Base-by-base conservation (phyloP, 2,797 vertebrate genomes). In the Prunella strophiata region DNA sequence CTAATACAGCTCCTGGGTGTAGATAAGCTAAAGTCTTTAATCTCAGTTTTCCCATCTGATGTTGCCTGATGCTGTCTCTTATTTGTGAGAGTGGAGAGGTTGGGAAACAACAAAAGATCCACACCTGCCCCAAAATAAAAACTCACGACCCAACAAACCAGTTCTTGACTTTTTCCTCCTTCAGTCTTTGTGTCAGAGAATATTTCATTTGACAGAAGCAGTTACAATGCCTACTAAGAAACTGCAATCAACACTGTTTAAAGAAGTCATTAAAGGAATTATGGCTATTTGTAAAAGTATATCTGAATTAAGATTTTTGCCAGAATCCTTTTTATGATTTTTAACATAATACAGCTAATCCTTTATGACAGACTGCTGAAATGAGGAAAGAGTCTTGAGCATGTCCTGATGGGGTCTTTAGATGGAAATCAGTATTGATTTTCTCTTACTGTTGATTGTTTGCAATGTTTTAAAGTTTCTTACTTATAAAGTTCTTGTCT, bases 391-490 rank as follows among this genome's bases (percentile, higher is more conserved):
- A 23, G 13, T 72, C 36, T 74, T 55, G 38, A 75, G 26, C 25
- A 8, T 74, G 20, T 55, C 20, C 59, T 48, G 43, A 4, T 74
- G 11, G 10, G 76, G 47, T 77, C 72, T 58, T 58, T 48, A 76
- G 26, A 55, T 42, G 34, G 18, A 85, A 89, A 70, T 75, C 17
- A 18, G 7, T 50, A 10, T 75, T 93, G 40, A 27, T 89, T 91
- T 89, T 80, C 29, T 83, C 10, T 88, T 43, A 27, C 21, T 78
- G 11, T 58, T 83, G n/a, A 66, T 85, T 87, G 7, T 61, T 61
- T 91, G 55, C 17, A 65, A n/a, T 82, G 40, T 93, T 95, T 92
- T 57, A 38, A 79, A 59, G 29, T 67, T 29, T 89, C 36, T 74
- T 79, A 50, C 51, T 94, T 79, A 34, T 9, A 2, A 73, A 71